Evolutionary conservation across 1,140 invertebrate genomes (phyloP).

Genomic region (Heliconius hewitsoni): DNA sequence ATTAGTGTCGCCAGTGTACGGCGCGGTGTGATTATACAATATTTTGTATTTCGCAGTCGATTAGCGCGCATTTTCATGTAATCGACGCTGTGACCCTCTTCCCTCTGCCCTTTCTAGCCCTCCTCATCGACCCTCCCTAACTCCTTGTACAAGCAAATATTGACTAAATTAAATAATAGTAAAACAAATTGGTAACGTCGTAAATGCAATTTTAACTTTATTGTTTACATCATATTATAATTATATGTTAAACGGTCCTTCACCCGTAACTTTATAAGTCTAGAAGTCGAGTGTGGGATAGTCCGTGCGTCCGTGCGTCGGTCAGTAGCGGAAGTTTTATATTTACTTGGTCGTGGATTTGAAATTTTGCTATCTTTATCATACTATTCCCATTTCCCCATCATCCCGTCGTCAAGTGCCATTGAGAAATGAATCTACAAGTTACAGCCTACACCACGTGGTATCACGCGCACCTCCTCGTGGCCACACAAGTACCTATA

Average conservation of each 20-base stretch:
- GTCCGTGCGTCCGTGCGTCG: too few species aligned
- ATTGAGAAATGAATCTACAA: too few species aligned
- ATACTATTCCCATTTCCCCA: too few species aligned
- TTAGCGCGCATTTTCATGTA: not conserved
- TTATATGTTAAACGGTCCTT: not conserved
- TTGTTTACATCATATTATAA: not conserved
- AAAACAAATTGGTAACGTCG: not conserved
- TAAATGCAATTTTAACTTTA: not conserved
- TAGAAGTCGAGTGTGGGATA: too few species aligned
- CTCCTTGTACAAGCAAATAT: not conserved
- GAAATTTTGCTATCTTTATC: too few species aligned
- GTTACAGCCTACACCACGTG: too few species aligned
- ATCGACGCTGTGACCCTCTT: slow-evolving; percentile 4
- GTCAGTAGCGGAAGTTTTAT: too few species aligned
- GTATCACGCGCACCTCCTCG: too few species aligned
- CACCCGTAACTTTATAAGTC: too few species aligned
- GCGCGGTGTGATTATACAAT: not conserved
- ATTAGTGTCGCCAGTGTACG: not conserved
- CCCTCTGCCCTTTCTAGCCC: not conserved
- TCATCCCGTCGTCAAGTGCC: too few species aligned
- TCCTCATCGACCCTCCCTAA: not conserved
- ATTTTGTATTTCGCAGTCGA: not conserved
- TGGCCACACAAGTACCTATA: too few species aligned
- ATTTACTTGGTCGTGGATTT: too few species aligned
- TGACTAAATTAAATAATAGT: not conserved